A percentile compares a stretch with the other conserved stretches of the same genome.
phyloP scores from a whole-genome alignment of 1,140 invertebrate genomes.

The Papilio helenus region DNA sequence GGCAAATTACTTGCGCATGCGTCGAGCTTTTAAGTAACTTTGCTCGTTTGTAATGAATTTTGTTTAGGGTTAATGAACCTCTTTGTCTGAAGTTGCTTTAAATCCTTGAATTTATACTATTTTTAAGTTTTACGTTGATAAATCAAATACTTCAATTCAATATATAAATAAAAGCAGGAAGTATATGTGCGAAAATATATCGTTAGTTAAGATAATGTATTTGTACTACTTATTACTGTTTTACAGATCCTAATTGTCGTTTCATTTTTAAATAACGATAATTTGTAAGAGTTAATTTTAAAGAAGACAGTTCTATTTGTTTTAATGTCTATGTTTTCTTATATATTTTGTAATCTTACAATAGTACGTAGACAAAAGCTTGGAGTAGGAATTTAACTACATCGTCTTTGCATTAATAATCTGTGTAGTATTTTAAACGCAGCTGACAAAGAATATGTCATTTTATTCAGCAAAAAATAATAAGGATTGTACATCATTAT shows the following conservation, averaged over 20 bases:
- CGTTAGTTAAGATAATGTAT: no score
- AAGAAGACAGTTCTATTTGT: no score
- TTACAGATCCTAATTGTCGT: no score
- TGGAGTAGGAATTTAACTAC: not conserved
- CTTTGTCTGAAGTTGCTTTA: not conserved
- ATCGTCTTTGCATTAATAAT: not conserved
- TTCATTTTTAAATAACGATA: no score
- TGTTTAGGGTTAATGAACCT: slow-evolving; percentile 9
- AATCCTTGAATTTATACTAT: not conserved
- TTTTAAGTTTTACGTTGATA: no score
- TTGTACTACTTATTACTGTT: no score
- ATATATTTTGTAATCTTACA: no score
- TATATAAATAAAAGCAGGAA: no score
- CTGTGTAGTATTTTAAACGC: not conserved
- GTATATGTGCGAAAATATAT: no score
- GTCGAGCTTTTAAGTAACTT: slow-evolving; percentile 35
- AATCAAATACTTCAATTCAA: no score
- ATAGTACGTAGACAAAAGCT: not conserved
- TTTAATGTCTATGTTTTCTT: no score
- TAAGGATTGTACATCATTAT: not conserved
- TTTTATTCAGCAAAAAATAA: not conserved
- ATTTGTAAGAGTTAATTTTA: no score
- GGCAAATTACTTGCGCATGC: slow-evolving; percentile 39
- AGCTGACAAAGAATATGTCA: not conserved
- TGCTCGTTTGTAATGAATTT: slow-evolving; percentile 16